Evolutionary conservation across 2,797 vertebrate genomes (phyloP).

Genomic region (Phalanger gymnotis): DNA sequence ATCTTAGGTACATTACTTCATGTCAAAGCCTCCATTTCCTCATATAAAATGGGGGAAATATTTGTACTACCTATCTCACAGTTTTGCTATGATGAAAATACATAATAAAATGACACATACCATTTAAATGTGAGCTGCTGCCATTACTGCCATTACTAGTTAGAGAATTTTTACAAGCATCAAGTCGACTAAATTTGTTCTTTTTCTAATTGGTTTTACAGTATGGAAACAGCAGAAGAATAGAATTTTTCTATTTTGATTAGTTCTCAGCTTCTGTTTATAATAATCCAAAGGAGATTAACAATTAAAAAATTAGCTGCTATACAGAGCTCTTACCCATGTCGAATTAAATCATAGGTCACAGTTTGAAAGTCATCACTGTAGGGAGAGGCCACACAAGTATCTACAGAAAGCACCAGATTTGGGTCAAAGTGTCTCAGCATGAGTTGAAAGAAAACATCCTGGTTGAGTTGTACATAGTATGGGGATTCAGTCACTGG

Average conservation of each 20-base stretch:
- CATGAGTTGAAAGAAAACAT: slow-evolving; percentile 84
- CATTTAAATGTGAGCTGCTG: background rate
- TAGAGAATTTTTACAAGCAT: background rate
- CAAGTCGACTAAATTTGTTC: background rate
- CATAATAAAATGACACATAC: background rate
- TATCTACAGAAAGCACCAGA: slow-evolving; percentile 86
- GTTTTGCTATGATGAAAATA: background rate
- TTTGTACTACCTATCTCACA: background rate
- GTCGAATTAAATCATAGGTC: slow-evolving; percentile 85
- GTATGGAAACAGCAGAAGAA: background rate
- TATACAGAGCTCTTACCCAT: slow-evolving; percentile 81
- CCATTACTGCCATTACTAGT: background rate
- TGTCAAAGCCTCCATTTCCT: background rate
- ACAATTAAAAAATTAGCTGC: background rate
- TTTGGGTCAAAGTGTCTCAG: slow-evolving; percentile 69
- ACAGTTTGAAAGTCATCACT: slow-evolving; percentile 80
- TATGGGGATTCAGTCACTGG: slow-evolving; percentile 83
- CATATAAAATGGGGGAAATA: background rate
- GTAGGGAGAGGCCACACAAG: slow-evolving; percentile 86
- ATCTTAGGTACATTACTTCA: background rate
- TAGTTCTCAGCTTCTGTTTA: background rate
- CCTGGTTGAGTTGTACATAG: slow-evolving; percentile 83
- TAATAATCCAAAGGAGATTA: background rate
- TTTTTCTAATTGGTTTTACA: background rate
- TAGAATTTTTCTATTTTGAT: too few species aligned